Evolutionary conservation across 1,140 invertebrate genomes (phyloP).

Genomic region (Drosophila kikkawai): DNA sequence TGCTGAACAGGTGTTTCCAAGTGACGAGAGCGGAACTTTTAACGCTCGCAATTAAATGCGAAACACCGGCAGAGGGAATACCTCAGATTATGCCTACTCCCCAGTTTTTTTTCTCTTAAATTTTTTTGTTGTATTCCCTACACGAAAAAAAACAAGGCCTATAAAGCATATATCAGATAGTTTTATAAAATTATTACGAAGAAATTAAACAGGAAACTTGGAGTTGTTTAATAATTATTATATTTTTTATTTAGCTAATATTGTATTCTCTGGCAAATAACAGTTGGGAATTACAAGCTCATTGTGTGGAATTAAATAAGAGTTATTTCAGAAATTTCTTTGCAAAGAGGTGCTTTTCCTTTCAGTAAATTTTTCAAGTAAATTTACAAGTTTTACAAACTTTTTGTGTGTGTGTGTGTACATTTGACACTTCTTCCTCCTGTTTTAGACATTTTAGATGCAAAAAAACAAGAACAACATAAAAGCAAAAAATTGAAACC

Average conservation of each 20-base stretch:
- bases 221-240: not conserved
- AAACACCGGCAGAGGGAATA: conserved; percentile 56
- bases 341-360: not conserved
- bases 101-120: not conserved
- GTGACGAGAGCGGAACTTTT: conserved; percentile 47
- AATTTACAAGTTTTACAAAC: too few relatives aligned
- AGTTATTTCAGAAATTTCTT: not conserved
- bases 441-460: conserved; percentile 18
- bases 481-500: conserved; percentile 38
- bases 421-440: conserved; percentile 52
- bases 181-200: not conserved
- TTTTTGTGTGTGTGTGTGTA: conserved; percentile 7
- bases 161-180: not conserved
- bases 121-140: not conserved
- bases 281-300: not conserved
- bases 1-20: conserved; percentile 76
- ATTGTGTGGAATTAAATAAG: not conserved
- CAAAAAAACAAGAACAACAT: not conserved
- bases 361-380: not conserved
- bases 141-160: not conserved
- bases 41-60: conserved; percentile 34
- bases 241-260: too few relatives aligned
- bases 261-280: not conserved
- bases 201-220: not conserved
- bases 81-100: conserved; percentile 60